Base-by-base conservation (phyloP, 2,113 vertebrate species). In the Cottus gobio region DNA sequence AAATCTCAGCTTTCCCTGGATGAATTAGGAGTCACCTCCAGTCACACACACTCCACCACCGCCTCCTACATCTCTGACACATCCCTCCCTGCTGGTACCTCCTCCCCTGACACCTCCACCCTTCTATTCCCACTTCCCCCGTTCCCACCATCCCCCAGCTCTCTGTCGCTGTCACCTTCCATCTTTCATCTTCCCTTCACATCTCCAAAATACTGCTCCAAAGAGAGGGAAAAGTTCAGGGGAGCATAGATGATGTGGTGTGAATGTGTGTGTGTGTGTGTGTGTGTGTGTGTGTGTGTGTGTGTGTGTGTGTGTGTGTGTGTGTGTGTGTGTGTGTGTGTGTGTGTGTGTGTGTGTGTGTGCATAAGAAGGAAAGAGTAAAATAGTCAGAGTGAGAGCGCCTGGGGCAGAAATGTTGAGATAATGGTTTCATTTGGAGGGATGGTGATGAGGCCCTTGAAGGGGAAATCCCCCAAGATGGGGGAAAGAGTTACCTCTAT, bases 341-440 rank as follows among this genome's bases (percentile, higher is more conserved):
- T 30, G n/a, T 22, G 71, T 26, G 56, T 64, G 57, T 28, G 60
- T 62, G 18, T 31, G 18, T 36, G 26, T 26, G 64, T 31, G 42
- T 65, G 57, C 26, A 60, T 67, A 68, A 63, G 63, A 66, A 66
- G 78, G 46, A 73, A 75, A 56, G 58, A 71, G 75, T 74, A 37
- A 77, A 89, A 79, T 44, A 68, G 76, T 75, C 28, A 22, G 42
- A 68, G 67, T 18, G 78, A 75, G 44, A 73, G 68, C 13, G 85
- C 87, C 87, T 28, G 67, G 20, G 90, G 89, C 87, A 85, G 68
- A 81, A 86, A 84, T 87, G 82, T 88, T 76, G 76, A 85, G 90
- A 91, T 92, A 92, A 92, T 92, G 89, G 87, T 87, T 90, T 91
- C 83, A 90, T 91, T 92, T 89, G 82, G 83, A 89, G 82, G 80